Conservation (phyloP, 2,888 invertebrate species). For the Nematopogon swammerdamellus region DNA sequence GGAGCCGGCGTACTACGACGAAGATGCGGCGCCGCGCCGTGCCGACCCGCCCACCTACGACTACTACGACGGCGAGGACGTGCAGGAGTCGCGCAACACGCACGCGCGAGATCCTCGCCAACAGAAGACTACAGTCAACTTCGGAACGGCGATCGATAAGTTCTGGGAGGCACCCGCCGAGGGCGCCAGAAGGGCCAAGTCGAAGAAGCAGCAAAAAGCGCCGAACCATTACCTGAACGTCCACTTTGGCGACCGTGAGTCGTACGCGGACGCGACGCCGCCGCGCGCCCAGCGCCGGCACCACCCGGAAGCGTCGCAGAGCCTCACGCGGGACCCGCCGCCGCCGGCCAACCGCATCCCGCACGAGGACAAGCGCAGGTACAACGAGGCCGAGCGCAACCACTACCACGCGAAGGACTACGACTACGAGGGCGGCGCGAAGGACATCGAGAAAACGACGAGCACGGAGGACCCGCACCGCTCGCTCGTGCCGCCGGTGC, state of each 20-base stretch:
- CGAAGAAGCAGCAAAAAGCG: slow-evolving; percentile 18
- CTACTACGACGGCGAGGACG: slow-evolving; percentile 40
- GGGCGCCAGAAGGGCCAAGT: slow-evolving; percentile 1
- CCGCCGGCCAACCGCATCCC: slow-evolving; percentile 19
- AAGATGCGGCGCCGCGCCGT: slow-evolving; percentile 16
- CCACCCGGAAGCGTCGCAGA: slow-evolving; percentile 21
- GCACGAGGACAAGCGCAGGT: slow-evolving; percentile 11
- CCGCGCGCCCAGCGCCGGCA: slow-evolving; percentile 13
- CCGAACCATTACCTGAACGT: slow-evolving; percentile 38
- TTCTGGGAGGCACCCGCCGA: slow-evolving; percentile 30
- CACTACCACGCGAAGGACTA: slow-evolving; percentile 15
- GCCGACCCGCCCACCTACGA: slow-evolving; percentile 19
- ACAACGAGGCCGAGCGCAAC: slow-evolving; percentile 19
- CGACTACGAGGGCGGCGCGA: slow-evolving; percentile 25
- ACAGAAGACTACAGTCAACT: slow-evolving; percentile 15
- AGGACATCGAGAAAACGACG: slow-evolving; percentile 32
- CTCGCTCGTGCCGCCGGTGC: slow-evolving; percentile 34
- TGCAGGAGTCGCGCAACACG: slow-evolving; percentile 31
- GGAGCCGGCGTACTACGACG: slow-evolving; percentile 18
- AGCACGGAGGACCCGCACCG: slow-evolving; percentile 42
- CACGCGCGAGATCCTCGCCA: neutral
- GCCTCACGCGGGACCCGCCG: slow-evolving; percentile 9
- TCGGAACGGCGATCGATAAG: slow-evolving; percentile 36
- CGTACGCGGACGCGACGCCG: slow-evolving; percentile 17
- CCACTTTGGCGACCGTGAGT: slow-evolving; percentile 39